A percentile compares a stretch with the other conserved stretches of the same genome.
phyloP scores from a whole-genome alignment of 2,797 vertebrate species.

The Cyclopterus lumpus region DNA sequence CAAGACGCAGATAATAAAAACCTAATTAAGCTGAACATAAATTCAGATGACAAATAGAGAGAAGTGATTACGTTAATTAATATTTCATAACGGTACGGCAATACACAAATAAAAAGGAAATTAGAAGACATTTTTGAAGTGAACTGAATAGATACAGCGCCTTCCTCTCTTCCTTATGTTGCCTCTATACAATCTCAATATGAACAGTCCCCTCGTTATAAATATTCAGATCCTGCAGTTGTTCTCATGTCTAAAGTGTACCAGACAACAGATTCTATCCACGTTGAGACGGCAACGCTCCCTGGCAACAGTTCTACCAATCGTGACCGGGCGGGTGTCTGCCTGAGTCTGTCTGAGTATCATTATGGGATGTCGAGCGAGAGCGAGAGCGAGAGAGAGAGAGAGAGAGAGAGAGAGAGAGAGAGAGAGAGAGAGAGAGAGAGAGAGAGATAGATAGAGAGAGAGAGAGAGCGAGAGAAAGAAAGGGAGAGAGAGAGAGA shows the following conservation, averaged over 20 bases:
- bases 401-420: slow-evolving; percentile 60
- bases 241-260: slow-evolving; percentile 85
- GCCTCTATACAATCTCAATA: slow-evolving; percentile 79
- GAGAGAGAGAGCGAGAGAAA: slow-evolving; percentile 57
- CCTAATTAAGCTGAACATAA: background rate
- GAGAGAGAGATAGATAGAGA: slow-evolving; percentile 46
- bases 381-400: slow-evolving; percentile 49
- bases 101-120: background rate
- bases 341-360: slow-evolving; percentile 78
- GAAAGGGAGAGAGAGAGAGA: slow-evolving; percentile 38
- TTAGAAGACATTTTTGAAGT: slow-evolving; percentile 8
- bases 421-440: slow-evolving; percentile 21
- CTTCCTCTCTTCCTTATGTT: slow-evolving; percentile 48
- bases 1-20: background rate
- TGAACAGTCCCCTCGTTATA: slow-evolving; percentile 82
- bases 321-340: slow-evolving; percentile 78
- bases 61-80: slow-evolving; percentile 3
- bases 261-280: slow-evolving; percentile 85
- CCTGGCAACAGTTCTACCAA: slow-evolving; percentile 87
- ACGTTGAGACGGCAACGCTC: slow-evolving; percentile 83
- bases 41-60: background rate
- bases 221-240: slow-evolving; percentile 89
- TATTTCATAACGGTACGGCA: slow-evolving; percentile 16
- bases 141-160: slow-evolving; percentile 27
- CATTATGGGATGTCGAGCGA: slow-evolving; percentile 80